Evolutionary conservation across 2,888 invertebrate species (phyloP).

Genomic region (Tyria jacobaeae): DNA sequence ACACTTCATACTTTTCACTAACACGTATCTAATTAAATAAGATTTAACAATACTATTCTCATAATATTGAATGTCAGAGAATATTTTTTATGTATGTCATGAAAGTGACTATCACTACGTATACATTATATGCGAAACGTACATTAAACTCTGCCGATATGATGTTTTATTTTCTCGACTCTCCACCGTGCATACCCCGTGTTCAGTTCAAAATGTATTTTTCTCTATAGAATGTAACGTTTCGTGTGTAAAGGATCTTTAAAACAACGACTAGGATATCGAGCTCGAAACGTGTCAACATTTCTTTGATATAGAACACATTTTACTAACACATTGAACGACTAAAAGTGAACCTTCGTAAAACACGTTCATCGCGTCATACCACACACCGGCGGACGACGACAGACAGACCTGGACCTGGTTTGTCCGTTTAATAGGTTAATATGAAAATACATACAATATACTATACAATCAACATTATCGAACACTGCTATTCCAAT

Average conservation of each 20-base stretch:
- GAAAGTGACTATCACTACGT: neutral
- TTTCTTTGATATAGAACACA: neutral
- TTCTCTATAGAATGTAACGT: slow-evolving; percentile 28
- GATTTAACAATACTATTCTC: slow-evolving; percentile 12
- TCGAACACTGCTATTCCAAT: no score
- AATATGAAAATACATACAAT: no score
- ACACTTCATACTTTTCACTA: slow-evolving; percentile 27
- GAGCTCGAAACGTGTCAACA: slow-evolving; percentile 1
- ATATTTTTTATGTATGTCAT: neutral
- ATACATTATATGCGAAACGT: slow-evolving; percentile 87
- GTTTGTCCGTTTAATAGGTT: neutral
- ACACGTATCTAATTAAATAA: slow-evolving; percentile 27
- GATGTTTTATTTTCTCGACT: slow-evolving; percentile 94
- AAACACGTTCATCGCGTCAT: slow-evolving; percentile 18
- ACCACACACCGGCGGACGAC: neutral
- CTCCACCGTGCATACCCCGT: slow-evolving; percentile 26
- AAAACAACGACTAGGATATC: slow-evolving; percentile 1
- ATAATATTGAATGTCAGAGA: neutral
- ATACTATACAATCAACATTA: no score
- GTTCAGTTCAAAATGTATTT: slow-evolving; percentile 35
- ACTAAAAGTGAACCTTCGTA: slow-evolving; percentile 29
- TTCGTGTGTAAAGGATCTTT: neutral
- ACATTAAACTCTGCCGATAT: slow-evolving; percentile 95
- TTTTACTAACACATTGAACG: neutral
- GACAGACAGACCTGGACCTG: neutral